A percentile compares a stretch with the other conserved stretches of the same genome.
phyloP scores from a whole-genome alignment of 2,888 invertebrate genomes.

The Tenthredo scrophulariae region DNA sequence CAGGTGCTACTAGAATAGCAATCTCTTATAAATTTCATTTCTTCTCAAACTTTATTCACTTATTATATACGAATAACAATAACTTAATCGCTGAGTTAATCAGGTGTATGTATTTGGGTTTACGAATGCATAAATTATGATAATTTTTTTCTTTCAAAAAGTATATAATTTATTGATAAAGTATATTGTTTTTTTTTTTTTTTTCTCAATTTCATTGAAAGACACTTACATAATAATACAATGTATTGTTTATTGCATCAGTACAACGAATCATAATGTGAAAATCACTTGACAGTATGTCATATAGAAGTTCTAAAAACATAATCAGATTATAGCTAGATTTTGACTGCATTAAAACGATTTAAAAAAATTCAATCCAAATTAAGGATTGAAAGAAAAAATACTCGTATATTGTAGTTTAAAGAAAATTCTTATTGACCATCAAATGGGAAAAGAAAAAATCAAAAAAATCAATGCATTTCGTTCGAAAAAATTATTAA shows the following conservation, averaged over 20 bases:
- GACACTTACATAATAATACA: not conserved
- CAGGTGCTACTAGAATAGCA: not conserved
- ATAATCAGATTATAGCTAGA: not conserved
- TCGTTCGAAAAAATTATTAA: not conserved
- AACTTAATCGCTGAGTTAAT: not conserved
- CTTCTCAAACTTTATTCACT: not conserved
- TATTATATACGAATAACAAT: not conserved
- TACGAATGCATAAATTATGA: not conserved
- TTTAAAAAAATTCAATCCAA: not conserved
- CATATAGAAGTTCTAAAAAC: conserved; percentile 18
- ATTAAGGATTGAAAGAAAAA: conserved; percentile 1
- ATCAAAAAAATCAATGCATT: not conserved
- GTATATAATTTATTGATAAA: not conserved
- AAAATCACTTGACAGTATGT: not conserved
- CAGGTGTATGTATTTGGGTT: not conserved
- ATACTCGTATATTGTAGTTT: not conserved
- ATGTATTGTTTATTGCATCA: conserved; percentile 5
- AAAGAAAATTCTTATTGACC: not conserved
- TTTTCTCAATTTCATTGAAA: not conserved
- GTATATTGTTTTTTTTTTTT: not conserved
- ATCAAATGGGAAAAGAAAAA: not conserved
- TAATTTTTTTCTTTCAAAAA: not conserved
- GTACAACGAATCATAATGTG: not conserved
- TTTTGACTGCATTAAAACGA: conserved; percentile 17
- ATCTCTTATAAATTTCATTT: not conserved